These are phyloP conservation scores for Melieria omissa DNA, from an alignment of 2,888 invertebrate genomes.

Conservation along the genomic window DNA sequence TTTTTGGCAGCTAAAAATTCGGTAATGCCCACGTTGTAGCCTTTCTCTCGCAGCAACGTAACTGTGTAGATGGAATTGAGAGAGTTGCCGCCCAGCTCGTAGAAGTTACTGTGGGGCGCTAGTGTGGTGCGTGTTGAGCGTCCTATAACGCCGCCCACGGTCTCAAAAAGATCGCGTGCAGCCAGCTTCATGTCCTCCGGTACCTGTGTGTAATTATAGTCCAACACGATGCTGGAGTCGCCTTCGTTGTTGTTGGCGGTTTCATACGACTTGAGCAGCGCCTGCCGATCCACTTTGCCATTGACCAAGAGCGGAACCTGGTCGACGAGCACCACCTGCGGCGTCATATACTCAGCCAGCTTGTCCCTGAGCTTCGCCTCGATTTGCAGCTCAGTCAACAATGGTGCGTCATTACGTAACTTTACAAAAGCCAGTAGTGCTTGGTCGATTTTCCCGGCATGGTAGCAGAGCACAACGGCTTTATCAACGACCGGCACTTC, in stretches of 20 bases:
- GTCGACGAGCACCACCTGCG: conserved; percentile 79
- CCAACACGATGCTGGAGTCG: conserved; percentile 69
- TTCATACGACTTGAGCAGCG: conserved; percentile 79
- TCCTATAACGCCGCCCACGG: conserved; percentile 78
- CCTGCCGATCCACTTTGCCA: conserved; percentile 87
- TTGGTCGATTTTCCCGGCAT: conserved; percentile 77
- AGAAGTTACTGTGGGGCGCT: conserved; percentile 78
- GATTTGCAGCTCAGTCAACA: conserved; percentile 71
- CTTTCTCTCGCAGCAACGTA: conserved; percentile 78
- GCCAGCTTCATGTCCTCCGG: conserved; percentile 70
- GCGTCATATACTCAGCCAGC: conserved; percentile 82
- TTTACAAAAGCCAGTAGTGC: conserved; percentile 78
- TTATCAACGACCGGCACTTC: conserved; percentile 77
- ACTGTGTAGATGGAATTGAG: conserved; percentile 87
- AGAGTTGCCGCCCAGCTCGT: conserved; percentile 87
- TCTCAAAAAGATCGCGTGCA: conserved; percentile 79
- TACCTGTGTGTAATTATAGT: conserved; percentile 76
- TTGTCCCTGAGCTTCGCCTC: conserved; percentile 74
- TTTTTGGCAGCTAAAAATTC: conserved; percentile 81
- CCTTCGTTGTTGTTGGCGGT: conserved; percentile 73
- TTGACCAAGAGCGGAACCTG: conserved; percentile 84
- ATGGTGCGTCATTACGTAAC: conserved; percentile 66
- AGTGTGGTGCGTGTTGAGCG: conserved; percentile 73
- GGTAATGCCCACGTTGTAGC: conserved; percentile 83
- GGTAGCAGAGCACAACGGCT: conserved; percentile 82